These are phyloP conservation scores for Masnerella sp. DNA, from an alignment of 2,888 invertebrate species.

Conservation along the genomic window DNA sequence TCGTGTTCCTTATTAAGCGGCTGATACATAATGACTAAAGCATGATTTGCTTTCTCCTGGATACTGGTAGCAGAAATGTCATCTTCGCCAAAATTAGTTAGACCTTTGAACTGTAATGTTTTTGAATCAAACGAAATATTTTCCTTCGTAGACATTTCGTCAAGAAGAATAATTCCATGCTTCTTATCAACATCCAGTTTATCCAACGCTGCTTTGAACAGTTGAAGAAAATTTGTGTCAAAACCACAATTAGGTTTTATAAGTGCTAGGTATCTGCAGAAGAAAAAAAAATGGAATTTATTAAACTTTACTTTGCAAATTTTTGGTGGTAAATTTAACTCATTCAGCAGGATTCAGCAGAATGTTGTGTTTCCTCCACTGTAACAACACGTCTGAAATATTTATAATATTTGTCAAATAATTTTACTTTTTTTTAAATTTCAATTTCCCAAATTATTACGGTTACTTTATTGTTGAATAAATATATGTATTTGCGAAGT, in stretches of 20 bases:
- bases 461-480: too few species aligned
- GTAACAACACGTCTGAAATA: too few species aligned
- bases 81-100: slow-evolving; percentile 5
- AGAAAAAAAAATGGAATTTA: neutral
- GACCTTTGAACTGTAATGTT: slow-evolving; percentile 17
- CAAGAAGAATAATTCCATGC: slow-evolving; percentile 10
- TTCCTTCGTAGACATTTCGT: slow-evolving; percentile 10
- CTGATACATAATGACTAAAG: slow-evolving; percentile 13
- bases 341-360: too few species aligned
- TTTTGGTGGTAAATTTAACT: too few species aligned
- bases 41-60: slow-evolving; percentile 8
- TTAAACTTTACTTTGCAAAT: too few species aligned
- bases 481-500: too few species aligned
- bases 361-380: too few species aligned
- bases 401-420: too few species aligned
- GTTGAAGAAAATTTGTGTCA: slow-evolving; percentile 6
- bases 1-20: slow-evolving; percentile 8
- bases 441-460: too few species aligned
- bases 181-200: neutral
- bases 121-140: slow-evolving; percentile 1
- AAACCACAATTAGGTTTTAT: slow-evolving; percentile 16
- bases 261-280: slow-evolving; percentile 9
- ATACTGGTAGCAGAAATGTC: neutral
- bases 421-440: too few species aligned
- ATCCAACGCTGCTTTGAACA: neutral